phyloP scores from a whole-genome alignment of 2,888 invertebrate genomes.

The Protophormia terraenovae region DNA sequence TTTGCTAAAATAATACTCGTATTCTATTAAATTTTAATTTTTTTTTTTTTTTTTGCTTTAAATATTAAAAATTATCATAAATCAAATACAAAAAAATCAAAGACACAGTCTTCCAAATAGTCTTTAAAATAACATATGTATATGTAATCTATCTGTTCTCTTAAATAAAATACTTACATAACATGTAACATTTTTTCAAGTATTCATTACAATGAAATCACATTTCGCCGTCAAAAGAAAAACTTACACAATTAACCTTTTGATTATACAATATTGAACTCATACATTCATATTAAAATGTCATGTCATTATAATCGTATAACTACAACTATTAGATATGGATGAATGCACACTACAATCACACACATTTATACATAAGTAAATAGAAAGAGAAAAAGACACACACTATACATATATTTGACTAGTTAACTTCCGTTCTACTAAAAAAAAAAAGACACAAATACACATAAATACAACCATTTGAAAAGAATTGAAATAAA shows the following conservation, averaged over 20 bases:
- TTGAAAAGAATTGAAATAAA: constrained; percentile 27
- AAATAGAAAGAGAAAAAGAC: background rate
- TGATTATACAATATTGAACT: constrained; percentile 37
- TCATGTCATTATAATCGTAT: background rate
- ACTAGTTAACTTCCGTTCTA: constrained; percentile 58
- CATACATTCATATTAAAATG: constrained; percentile 33
- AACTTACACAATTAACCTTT: constrained; percentile 47
- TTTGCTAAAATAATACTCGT: too few relatives aligned
- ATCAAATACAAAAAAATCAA: too few relatives aligned
- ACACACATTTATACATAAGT: background rate
- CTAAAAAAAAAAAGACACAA: background rate
- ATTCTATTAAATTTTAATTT: too few relatives aligned
- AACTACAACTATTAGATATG: constrained; percentile 2
- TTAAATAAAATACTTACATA: background rate
- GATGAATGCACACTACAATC: background rate
- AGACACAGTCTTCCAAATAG: too few relatives aligned
- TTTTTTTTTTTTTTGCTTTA: too few relatives aligned
- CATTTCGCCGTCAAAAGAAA: background rate
- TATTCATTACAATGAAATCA: constrained; percentile 15
- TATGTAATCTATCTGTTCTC: too few relatives aligned
- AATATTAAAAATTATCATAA: too few relatives aligned
- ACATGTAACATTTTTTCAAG: background rate
- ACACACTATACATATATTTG: constrained; percentile 24
- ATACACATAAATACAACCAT: background rate
- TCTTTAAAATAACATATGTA: too few relatives aligned